Base-by-base conservation (phyloP, 2,113 vertebrate genomes). In the Sialia sialis region DNA sequence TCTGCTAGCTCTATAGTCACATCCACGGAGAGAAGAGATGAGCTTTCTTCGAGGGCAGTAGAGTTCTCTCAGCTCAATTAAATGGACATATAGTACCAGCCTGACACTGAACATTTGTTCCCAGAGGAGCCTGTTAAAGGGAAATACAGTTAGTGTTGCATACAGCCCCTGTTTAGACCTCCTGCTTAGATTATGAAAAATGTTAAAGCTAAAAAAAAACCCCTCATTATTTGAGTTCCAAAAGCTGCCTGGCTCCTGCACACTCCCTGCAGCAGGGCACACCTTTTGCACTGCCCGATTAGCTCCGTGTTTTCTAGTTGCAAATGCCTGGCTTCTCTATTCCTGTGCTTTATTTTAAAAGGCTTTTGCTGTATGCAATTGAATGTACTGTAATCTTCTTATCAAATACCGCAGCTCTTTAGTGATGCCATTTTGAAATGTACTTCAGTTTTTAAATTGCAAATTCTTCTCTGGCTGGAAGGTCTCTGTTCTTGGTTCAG, bases 321-420 rank as follows among this genome's bases (percentile, higher is more conserved):
- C 72, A 90, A 93, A 91, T 80, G 86, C 92, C 82, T 90, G 88
- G 68, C 91, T 83, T 88, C 68, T 4, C 67, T 88, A 2, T 81
- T 86, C 87, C 64, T 68, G 92, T 84, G 60, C 83, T 89, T 93
- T 92, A 92, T 96, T 97, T 95, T 95, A 95, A 93, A 96, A 90
- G 87, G 87, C 76, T 95, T 95, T 95, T 94, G 48, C 94, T 92
- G 43, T 67, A 62, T 93, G 85, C 94, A 95, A 13, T 81, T 97
- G 85, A 96, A 92, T 86, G 89, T 94, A 72, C 87, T 86, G 83
- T 97, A 97, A 95, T 96, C 95, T 96, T 91, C 95, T 97, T 95
- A 96, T 96, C 96, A 95, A 90, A 90, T 93, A 63, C 75, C 14
- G 51, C 87, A 95, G 90, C 93, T 95, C 95, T 96, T 95, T 96